Base-by-base conservation (phyloP, 2,888 invertebrate species). In the Capitulum mitella region DNA sequence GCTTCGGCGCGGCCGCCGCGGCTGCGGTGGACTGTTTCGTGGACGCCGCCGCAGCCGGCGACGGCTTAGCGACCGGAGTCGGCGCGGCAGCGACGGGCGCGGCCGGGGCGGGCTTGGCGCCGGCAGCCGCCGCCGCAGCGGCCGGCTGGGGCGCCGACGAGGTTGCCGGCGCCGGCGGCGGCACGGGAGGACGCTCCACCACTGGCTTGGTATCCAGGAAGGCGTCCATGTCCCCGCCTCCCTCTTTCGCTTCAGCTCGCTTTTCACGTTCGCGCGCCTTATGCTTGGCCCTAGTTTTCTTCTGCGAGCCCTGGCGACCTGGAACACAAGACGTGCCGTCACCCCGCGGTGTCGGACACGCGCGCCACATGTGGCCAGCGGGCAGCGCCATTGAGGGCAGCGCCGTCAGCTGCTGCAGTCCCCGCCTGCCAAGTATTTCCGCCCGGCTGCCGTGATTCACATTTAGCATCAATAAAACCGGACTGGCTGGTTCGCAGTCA, bases 211-310 rank as follows among this genome's bases (percentile, higher is more conserved):
- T 1, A 22, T 76, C 76, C 6, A 76, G 32, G 16, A 76, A 76
- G n/a, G 76, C 76, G 76, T 76, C 76, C 76, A 76, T 76, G 32
- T 76, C 76, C 1, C 76, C 76, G n/a, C 76, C 76, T 1, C 29
- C 26, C 76, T 76, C 46, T 46, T 48, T 76, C 16, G 32, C 76
- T 46, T 76, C 76, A 16, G 76, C 76, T 1, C 76, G 76, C 29
- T 32, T 29, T 6, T 32, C 32, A 0, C 46, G 46, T 46, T 76
- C 76, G 32, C 76, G 76, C 76, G 46, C 46, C 29, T 76, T 76
- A 29, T 76, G 76, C 46, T 70, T 70, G 2, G 37, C 1, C 70
- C 40, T 70, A 12, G 70, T 70, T 26, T 70, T 70, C 70, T 70
- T 70, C 40, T 70, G 70, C 6, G 70, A 70, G 10, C 10, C 26